phyloP scores from a whole-genome alignment of 2,113 vertebrate genomes.

The Oxyura jamaicensis region DNA sequence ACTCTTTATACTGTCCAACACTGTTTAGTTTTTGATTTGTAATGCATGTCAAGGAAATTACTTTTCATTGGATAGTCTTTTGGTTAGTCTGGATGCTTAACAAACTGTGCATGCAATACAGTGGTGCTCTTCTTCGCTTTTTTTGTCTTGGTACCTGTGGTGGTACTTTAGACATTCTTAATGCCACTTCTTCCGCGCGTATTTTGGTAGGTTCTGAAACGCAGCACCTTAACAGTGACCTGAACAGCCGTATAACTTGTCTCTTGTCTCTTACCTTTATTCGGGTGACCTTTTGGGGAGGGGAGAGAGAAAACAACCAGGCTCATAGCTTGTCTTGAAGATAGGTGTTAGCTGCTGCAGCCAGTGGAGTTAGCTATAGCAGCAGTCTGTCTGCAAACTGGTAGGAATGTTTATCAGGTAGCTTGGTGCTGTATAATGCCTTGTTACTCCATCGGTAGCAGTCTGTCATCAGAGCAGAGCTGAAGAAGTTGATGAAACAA shows the following conservation, averaged over 20 bases:
- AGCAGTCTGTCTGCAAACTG: neutral
- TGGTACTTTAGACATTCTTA: neutral
- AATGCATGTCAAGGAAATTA: neutral
- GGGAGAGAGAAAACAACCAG: neutral
- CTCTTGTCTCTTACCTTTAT: neutral
- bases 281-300: neutral
- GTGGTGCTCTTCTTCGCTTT: neutral
- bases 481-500: neutral
- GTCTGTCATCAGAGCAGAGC: neutral
- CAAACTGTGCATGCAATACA: neutral
- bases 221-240: neutral
- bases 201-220: neutral
- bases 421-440: neutral
- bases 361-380: neutral
- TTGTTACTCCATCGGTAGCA: neutral
- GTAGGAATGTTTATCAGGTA: neutral
- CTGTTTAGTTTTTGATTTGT: neutral
- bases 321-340: neutral
- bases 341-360: neutral
- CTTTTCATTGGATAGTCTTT: neutral
- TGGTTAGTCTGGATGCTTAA: neutral
- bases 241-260: neutral
- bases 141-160: no score
- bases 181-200: neutral
- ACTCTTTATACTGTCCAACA: neutral